These are phyloP conservation scores for Gonioctena quinquepunctata DNA, from an alignment of 1,140 invertebrate genomes.

Conservation along the genomic window DNA sequence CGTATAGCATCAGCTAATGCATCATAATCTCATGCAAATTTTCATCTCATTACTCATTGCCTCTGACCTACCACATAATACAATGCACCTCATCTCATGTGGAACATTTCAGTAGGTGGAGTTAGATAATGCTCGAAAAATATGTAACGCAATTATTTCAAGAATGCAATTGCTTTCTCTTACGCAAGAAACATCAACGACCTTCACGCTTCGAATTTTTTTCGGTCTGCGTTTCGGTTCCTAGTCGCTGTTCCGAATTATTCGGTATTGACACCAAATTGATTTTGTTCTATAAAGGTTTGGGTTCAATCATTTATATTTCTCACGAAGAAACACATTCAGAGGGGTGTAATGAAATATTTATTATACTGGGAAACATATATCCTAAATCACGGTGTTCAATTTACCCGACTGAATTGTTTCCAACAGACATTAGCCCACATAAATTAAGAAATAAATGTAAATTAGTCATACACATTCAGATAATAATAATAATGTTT, in stretches of 20 bases:
- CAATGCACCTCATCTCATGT: not conserved
- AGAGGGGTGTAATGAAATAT: no score
- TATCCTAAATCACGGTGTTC: no score
- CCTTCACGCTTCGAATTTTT: not conserved
- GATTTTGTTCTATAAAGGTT: not conserved
- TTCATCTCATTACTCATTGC: not conserved
- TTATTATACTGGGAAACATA: no score
- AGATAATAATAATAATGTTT: no score
- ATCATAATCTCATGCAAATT: not conserved
- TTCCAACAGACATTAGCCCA: no score
- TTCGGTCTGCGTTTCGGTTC: not conserved
- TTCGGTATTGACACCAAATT: not conserved
- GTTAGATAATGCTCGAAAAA: not conserved
- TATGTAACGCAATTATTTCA: not conserved
- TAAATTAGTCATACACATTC: no score
- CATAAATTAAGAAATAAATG: no score
- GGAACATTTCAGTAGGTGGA: not conserved
- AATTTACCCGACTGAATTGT: no score
- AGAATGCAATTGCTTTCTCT: conserved; percentile 16
- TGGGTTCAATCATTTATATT: no score
- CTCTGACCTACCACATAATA: not conserved
- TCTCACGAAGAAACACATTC: no score
- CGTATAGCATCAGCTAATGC: not conserved
- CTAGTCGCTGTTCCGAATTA: not conserved
- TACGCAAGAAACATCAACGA: conserved; percentile 1